Base-by-base conservation (phyloP, 2,113 vertebrate species). In the Toxostoma redivivum region DNA sequence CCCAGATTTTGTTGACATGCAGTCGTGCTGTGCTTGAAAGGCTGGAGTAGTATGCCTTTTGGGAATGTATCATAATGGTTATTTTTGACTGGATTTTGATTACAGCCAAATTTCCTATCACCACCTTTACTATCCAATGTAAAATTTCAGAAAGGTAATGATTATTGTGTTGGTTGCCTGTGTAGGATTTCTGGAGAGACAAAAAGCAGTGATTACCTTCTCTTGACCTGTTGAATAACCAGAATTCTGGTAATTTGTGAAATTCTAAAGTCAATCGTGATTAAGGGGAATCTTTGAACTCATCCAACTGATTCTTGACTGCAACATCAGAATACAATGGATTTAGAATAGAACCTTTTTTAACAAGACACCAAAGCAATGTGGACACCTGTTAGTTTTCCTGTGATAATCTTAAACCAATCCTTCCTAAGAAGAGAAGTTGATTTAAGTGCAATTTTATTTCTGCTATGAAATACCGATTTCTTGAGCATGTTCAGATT, bases 401-500 rank as follows among this genome's bases (percentile, higher is more conserved):
- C 8, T 70, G 2, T 69, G 33, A 44, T 1, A 4, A 6, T 31
- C 19, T 62, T 25, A 15, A 38, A 82, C 33, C 5, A n/a, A 4
- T 31, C 11, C 9, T 62, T 73, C n/a, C 12, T 37, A 11, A 79
- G 62, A 73, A 37, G n/a, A 40, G 2, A 70, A 38, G 5, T 27
- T 85, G 8, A 2, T 79, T 81, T 77, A 80, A 90, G 40, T 69
- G 17, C 15, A 45, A 0, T 53, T 69, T 20, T 33, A 27, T 80
- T 82, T 72, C 30, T 90, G 3, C 28, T 76, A 7, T 72, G 33
- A 92, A 65, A 12, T 70, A 54, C 25, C 45, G 58, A 47, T 82
- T 90, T 88, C 71, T 88, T 88, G 50, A 69, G 8, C 28, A 23
- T 45, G 11, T 77, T 92, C 25, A 82, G 58, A 83, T 72, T 53